Evolutionary conservation across 2,888 invertebrate species (phyloP), one percentile per base, ranked within the genome.

Genomic region (Oligia fasciuncula): DNA sequence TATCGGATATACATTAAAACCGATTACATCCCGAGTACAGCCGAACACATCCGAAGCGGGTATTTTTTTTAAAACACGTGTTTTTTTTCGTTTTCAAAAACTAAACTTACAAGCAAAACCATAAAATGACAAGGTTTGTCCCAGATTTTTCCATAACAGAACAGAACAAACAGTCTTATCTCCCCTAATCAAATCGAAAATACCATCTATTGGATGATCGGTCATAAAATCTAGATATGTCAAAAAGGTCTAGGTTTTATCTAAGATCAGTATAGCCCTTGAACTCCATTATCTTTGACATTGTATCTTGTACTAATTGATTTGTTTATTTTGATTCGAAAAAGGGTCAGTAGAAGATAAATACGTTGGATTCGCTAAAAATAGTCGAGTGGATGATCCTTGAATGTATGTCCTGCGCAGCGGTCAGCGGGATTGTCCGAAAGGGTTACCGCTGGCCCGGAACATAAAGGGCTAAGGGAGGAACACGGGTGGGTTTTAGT

Each of bases 251-350:
- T 77, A 71, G 57, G 54, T 51, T 62, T 65, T 29, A 40, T 62
- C 63, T 29, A 8, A 62, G 68, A 46, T 49, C 70, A n/a, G 0
- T 0, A 0, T 29, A 51, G n/a, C 57, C 63, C 73, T 68, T 84
- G 83, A 70, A 49, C 79, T 49, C 5, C 0, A 0, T 73, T 83
- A 82, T 82, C 82, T 78, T 29, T 66, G 69, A 77, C 78, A 70
- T 77, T 82, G 70, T 54, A 40, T 35, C 49, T 49, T 49, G 11
- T 80, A 46, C n/a, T 80, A 66, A 76, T 70, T 76, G 65, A 60
- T 76, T 65, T 60, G 82, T 75, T 80, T 81, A 51, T 82, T 75
- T 29, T 29, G 13, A 29, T 76, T 19, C 1, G 69, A 65, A 75
- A 40, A 51, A 51, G 57, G 76, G 49, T 65, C 57, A 81, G 0